A percentile compares a stretch with the other conserved stretches of the same genome.
phyloP scores from a whole-genome alignment of 2,113 vertebrate genomes.

The Bambusicola thoracicus region DNA sequence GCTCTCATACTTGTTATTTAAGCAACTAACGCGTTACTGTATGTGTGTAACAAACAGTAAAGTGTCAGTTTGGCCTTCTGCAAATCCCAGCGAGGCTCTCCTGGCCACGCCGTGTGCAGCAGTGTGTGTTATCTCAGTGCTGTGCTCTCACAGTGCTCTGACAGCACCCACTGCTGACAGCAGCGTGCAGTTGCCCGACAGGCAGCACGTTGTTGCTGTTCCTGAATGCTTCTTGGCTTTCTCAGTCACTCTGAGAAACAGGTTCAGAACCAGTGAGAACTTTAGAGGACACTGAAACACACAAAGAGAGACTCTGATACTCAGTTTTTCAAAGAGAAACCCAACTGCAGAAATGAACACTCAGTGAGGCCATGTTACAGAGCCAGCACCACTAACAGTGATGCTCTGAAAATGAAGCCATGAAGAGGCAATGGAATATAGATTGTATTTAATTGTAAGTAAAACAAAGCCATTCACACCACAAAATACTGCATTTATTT shows the following conservation, averaged over 20 bases:
- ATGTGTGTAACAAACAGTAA: background rate
- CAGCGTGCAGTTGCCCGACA: background rate
- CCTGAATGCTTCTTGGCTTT: background rate
- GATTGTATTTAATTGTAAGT: background rate
- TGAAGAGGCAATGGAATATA: background rate
- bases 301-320: fast-evolving
- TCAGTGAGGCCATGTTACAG: background rate
- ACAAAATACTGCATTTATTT: background rate
- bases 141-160: fast-evolving
- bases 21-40: background rate
- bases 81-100: background rate
- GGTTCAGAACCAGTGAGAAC: background rate
- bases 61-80: background rate
- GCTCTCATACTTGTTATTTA: background rate
- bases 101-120: too few species aligned
- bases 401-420: background rate
- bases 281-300: background rate
- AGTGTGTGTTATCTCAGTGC: too few species aligned
- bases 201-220: background rate
- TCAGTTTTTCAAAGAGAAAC: background rate
- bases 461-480: background rate
- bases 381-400: background rate
- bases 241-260: background rate
- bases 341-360: background rate
- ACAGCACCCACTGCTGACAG: background rate